These are phyloP conservation scores for Melanerpes formicivorus DNA, from an alignment of 2,113 vertebrate genomes.

Conservation along the genomic window DNA sequence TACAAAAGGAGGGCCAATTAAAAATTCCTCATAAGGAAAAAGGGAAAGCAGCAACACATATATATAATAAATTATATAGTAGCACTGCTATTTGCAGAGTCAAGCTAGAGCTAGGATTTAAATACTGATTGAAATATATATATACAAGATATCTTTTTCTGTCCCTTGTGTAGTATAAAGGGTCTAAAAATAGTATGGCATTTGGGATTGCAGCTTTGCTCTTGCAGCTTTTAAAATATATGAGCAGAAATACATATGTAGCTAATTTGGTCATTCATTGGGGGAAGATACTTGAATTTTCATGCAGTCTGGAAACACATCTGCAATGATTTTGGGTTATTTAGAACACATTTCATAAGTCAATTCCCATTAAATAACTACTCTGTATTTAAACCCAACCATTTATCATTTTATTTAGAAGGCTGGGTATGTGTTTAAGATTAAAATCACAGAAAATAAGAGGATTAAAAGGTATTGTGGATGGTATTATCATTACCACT, in stretches of 20 bases:
- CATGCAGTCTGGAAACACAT: neutral
- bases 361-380: neutral
- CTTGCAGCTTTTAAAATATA: neutral
- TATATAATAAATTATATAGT: neutral
- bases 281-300: neutral
- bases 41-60: neutral
- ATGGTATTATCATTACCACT: neutral
- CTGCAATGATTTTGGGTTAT: conserved; percentile 7
- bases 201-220: neutral
- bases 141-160: neutral
- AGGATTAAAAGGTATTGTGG: neutral
- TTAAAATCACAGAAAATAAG: neutral
- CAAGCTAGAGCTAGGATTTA: neutral
- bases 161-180: neutral
- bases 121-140: neutral
- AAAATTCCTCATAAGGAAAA: neutral
- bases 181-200: neutral
- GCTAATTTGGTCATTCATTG: neutral
- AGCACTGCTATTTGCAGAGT: neutral
- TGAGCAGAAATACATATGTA: neutral
- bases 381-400: neutral
- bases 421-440: neutral
- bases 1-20: neutral
- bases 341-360: conserved; percentile 11
- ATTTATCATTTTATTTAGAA: neutral